Evolutionary conservation across 2,888 invertebrate species (phyloP).

Genomic region (Caenorhabditis sinica): DNA sequence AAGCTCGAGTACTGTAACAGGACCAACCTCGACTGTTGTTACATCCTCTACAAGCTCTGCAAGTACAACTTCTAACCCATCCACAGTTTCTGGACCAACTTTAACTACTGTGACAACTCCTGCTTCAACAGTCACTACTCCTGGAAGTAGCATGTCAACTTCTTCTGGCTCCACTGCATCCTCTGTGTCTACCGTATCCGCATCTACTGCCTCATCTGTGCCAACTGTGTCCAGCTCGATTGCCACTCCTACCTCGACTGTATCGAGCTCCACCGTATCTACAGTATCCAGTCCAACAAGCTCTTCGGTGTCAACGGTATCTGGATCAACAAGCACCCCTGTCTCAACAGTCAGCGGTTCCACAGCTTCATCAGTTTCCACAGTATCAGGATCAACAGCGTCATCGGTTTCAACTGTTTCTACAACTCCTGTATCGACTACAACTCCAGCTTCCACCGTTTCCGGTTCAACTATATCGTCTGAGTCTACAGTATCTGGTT

Average conservation of each 20-base stretch:
- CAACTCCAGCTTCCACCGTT: neutral
- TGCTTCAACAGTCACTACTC: neutral
- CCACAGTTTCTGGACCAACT: neutral
- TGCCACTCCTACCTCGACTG: constrained; percentile 2
- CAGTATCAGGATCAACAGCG: neutral
- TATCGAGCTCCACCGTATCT: constrained; percentile 13
- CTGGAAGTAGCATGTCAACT: no score
- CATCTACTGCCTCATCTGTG: neutral
- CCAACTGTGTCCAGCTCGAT: constrained; percentile 3
- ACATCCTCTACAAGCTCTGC: no score
- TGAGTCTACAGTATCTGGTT: neutral
- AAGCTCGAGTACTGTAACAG: no score
- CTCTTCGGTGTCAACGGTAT: neutral
- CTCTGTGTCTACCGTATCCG: constrained; percentile 7
- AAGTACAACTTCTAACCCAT: no score
- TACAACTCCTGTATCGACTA: neutral
- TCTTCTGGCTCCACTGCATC: constrained; percentile 5
- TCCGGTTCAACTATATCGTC: neutral
- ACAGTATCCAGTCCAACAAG: constrained; percentile 3
- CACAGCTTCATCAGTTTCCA: neutral
- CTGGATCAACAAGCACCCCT: neutral
- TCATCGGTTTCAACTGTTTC: neutral
- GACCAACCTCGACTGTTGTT: no score
- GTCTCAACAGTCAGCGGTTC: neutral
- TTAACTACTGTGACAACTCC: neutral